Conservation (phyloP, 1,140 invertebrate genomes). For the Drosophila suzukii region DNA sequence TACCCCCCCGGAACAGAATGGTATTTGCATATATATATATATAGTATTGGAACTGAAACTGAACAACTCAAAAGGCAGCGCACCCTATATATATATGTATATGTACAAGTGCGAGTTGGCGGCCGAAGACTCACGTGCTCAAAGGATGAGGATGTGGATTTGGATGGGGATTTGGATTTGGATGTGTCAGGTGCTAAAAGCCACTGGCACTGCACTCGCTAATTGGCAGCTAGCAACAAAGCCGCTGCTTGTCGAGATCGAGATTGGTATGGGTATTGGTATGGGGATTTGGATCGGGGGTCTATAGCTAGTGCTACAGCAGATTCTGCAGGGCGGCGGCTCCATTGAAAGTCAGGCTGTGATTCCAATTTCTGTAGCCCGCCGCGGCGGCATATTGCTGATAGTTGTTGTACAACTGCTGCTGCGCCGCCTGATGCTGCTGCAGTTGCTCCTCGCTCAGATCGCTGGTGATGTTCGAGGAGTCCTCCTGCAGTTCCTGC, state of each 20-base stretch:
- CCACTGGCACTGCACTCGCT: conserved; percentile 62
- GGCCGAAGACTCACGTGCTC: conserved; percentile 64
- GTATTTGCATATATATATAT: conserved; percentile 1
- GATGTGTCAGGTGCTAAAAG: conserved; percentile 64
- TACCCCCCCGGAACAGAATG: conserved; percentile 52
- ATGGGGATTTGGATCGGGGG: too few relatives aligned
- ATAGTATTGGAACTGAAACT: conserved; percentile 12
- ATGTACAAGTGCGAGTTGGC: conserved; percentile 56
- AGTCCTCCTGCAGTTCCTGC: conserved; percentile 77
- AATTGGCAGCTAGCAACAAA: conserved; percentile 62
- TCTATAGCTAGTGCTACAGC: conserved; percentile 62
- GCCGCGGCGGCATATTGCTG: conserved; percentile 80
- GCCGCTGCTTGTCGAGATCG: conserved; percentile 53
- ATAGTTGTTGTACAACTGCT: conserved; percentile 81
- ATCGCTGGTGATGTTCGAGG: conserved; percentile 81
- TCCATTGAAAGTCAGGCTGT: conserved; percentile 76
- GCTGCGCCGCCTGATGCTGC: conserved; percentile 73
- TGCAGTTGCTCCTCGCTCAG: conserved; percentile 82
- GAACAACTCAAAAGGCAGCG: conserved; percentile 53
- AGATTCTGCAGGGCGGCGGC: conserved; percentile 79
- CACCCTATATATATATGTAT: conserved; percentile 29
- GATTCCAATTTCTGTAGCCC: conserved; percentile 80
- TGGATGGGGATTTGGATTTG: neutral
- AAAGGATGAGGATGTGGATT: conserved; percentile 55
- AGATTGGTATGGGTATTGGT: neutral